A percentile compares a stretch with the other conserved stretches of the same genome.
Conservation (phyloP, 2,113 vertebrate species). For the Tapirus terrestris region DNA sequence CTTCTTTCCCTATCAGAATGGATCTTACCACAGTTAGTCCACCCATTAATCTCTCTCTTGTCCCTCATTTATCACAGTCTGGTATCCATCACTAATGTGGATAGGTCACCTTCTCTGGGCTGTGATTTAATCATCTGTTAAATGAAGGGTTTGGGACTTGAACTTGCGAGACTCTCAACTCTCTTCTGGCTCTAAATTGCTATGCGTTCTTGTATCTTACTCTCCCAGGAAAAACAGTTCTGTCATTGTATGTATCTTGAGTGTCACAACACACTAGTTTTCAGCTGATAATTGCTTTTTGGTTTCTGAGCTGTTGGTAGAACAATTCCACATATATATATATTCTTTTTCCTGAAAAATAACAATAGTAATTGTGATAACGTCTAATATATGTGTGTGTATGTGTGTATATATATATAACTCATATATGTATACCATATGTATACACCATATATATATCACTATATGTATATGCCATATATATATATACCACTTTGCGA, state of each 20-base stretch:
- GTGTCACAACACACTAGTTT: neutral
- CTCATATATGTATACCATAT: neutral
- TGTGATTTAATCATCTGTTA: neutral
- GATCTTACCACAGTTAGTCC: neutral
- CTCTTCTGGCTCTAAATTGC: neutral
- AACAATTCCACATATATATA: neutral
- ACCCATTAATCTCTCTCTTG: neutral
- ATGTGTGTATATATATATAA: neutral
- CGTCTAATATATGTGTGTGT: neutral
- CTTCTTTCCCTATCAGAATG: neutral
- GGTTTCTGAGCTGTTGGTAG: neutral
- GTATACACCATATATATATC: neutral
- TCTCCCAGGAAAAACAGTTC: neutral
- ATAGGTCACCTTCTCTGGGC: neutral
- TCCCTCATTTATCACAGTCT: neutral
- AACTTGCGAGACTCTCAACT: neutral
- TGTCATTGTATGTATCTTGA: neutral
- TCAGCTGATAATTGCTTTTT: neutral
- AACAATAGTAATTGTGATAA: neutral
- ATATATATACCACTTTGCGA: neutral
- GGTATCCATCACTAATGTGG: neutral
- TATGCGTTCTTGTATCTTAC: neutral
- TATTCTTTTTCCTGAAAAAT: conserved; percentile 6
- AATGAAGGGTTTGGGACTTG: neutral
- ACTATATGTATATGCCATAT: neutral